Base-by-base conservation (phyloP, 2,113 vertebrate genomes). In the Heliornis fulica region DNA sequence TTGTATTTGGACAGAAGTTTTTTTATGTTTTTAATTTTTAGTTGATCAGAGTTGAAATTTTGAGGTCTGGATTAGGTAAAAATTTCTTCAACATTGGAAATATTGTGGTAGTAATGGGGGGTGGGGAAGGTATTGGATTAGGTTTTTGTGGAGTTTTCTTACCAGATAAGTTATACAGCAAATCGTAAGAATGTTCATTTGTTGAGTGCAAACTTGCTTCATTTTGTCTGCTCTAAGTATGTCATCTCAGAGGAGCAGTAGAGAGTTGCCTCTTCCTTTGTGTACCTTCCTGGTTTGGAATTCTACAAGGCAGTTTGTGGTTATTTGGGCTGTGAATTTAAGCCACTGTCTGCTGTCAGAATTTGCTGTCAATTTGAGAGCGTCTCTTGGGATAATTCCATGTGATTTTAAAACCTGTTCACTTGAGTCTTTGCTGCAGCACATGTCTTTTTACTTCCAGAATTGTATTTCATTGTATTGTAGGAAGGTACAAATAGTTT, bases 341-440 rank as follows among this genome's bases (percentile, higher is more conserved):
- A 94, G 83, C 50, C 60, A 54, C 60, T 92, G 48, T 90, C 71
- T 92, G 46, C 59, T 94, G 86, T 63, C 63, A 93, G 79, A 83
- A 79, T 75, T 81, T 50, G 15, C 41, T 64, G 40, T 46, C 54
- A 31, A 15, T 69, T 64, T 70, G 54, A 66, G 28, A 43, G 7
- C 41, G 34, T 83, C n/a, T 66, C 9, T 36, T 13, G 3, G 8
- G 8, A 1, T 74, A 46, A 32, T 66, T 74, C 41, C 22, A 45
- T 78, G 15, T 70, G 26, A 41, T 63, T 83, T 82, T 57, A 68
- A 94, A 96, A 59, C 36, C 5, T 70, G 9, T 57, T 13, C 7
- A 36, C 10, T 41, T 80, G 31, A 80, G 34, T 69, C 74, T 92
- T 93, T 85, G 45, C 63, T 93, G 88, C 36, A 57, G 36, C 22